Evolutionary conservation across 2,888 invertebrate genomes (phyloP).

Genomic region (Baccha elongata): DNA sequence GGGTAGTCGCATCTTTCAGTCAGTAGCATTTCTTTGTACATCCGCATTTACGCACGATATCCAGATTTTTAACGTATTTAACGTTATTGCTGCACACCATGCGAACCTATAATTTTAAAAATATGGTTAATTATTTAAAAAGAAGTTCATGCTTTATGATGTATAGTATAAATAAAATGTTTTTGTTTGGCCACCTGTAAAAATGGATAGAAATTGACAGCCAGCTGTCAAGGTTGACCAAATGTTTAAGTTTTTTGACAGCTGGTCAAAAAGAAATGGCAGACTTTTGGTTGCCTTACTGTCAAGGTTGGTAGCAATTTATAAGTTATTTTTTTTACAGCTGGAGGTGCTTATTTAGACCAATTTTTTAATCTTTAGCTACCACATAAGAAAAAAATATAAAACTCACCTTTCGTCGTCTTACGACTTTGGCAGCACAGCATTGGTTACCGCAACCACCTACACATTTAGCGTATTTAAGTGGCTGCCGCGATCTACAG

Average conservation of each 20-base stretch:
- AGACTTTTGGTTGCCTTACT: too few relatives aligned
- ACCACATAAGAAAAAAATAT: background rate
- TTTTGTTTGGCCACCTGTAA: too few relatives aligned
- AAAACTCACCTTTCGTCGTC: constrained; percentile 91
- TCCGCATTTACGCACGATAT: constrained; percentile 97
- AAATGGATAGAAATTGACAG: too few relatives aligned
- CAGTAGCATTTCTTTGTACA: constrained; percentile 96
- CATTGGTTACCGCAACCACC: constrained; percentile 92
- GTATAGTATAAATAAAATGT: too few relatives aligned
- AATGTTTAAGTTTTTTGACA: too few relatives aligned
- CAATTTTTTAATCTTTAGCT: too few relatives aligned
- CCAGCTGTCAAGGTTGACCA: too few relatives aligned
- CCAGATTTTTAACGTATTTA: constrained; percentile 96
- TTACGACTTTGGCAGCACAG: constrained; percentile 95
- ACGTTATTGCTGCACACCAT: constrained; percentile 96
- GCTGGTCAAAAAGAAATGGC: too few relatives aligned
- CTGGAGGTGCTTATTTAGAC: too few relatives aligned
- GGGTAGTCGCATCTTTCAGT: constrained; percentile 86
- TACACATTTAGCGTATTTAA: constrained; percentile 94
- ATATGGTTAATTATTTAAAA: background rate
- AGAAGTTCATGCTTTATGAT: background rate
- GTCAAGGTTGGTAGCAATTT: too few relatives aligned
- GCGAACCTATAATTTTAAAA: constrained; percentile 86
- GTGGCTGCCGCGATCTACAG: constrained; percentile 94
- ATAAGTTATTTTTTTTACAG: too few relatives aligned